phyloP scores from a whole-genome alignment of 2,797 vertebrate genomes.

The Salarias fasciatus region DNA sequence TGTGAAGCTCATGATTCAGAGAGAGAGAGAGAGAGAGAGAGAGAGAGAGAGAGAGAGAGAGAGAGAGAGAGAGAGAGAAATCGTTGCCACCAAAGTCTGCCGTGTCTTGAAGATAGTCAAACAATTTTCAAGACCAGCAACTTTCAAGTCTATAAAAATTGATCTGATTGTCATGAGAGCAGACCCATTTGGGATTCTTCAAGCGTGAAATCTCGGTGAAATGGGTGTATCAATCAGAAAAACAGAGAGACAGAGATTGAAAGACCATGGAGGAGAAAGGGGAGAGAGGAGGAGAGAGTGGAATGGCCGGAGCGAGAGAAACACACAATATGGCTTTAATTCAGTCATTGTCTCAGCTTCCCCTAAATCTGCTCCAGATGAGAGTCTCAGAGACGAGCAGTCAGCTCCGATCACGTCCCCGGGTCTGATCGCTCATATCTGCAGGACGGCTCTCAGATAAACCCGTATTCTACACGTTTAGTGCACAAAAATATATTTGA shows the following conservation, averaged over 20 bases:
- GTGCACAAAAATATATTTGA: too few species aligned
- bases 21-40: slow-evolving; percentile 1
- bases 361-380: slow-evolving; percentile 60
- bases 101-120: slow-evolving; percentile 78
- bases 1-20: slow-evolving; percentile 20
- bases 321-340: slow-evolving; percentile 71
- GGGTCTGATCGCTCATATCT: too few species aligned
- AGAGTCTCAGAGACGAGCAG: slow-evolving; percentile 10
- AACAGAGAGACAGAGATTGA: slow-evolving; percentile 72
- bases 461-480: too few species aligned
- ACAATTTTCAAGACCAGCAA: slow-evolving; percentile 87
- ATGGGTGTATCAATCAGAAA: slow-evolving; percentile 85
- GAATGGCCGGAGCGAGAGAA: slow-evolving; percentile 17
- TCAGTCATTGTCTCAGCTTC: slow-evolving; percentile 75
- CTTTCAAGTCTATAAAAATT: slow-evolving; percentile 87
- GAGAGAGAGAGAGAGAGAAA: slow-evolving; percentile 2
- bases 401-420: too few species aligned
- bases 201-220: slow-evolving; percentile 84
- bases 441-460: too few species aligned
- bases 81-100: slow-evolving; percentile 28
- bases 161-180: slow-evolving; percentile 86
- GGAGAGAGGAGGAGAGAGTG: slow-evolving; percentile 41
- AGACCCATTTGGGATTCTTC: slow-evolving; percentile 82
- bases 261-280: slow-evolving; percentile 62
- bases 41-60: slow-evolving; percentile 6